Evolutionary conservation across 2,113 vertebrate species (phyloP), one percentile per base, ranked within the genome.

Genomic region (Poecilia latipinna): DNA sequence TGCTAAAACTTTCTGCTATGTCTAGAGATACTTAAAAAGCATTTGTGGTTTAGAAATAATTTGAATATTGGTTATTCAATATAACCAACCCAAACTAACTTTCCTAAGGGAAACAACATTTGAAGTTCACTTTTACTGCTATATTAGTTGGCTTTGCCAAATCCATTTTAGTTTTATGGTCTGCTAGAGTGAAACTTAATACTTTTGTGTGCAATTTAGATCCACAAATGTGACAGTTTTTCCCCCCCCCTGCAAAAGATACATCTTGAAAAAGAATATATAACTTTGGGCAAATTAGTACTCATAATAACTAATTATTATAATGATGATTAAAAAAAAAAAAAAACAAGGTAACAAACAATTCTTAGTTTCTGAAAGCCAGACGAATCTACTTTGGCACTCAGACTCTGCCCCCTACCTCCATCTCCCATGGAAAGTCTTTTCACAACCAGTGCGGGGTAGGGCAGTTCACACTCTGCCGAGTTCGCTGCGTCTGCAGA

Each of bases 381-480:
- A 31, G 22, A 31, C 6, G 24, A 68, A 75, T 60, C 33, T 0
- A n/a, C 29, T 61, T 68, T 66, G 66, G 51, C 22, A 10, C 13
- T 42, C 3, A 42, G 39, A 42, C 39, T 19, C 24, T 8, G 28
- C 3, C 42, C 0, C 89, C 65, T 88, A 91, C 93, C 95, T 90
- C 90, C 92, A 33, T 95, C 95, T 75, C 85, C 93, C 57, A 90
- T 71, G 12, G 94, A 90, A 22, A 94, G 84, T 0, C 81, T 92
- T 83, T 94, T 96, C 17, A 93, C 90, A 60, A 95, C 86, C 32
- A 94, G 90, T 51, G 95, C 86, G 0, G 83, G 91, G 78, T 90
- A 92, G 29, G 70, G 26, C 19, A 80, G 86, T 61, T 95, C 93
- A 24, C 39, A 65, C 24, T 92, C 91, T 12, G 87, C 28, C 0